These are phyloP conservation scores for Tapirus terrestris DNA, from an alignment of 2,113 vertebrate species.

Conservation along the genomic window DNA sequence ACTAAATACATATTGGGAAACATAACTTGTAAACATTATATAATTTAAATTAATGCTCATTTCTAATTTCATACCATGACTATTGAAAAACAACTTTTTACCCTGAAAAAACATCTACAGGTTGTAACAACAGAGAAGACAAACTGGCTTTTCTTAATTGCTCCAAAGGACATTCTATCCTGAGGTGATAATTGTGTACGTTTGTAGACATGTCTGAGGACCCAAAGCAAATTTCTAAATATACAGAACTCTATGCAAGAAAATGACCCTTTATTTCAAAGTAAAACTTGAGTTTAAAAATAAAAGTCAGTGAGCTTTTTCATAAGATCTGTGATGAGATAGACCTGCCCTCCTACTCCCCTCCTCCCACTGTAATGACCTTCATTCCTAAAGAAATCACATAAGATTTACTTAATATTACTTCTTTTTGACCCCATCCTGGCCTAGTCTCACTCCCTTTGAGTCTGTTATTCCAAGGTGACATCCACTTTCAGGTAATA, in stretches of 20 bases:
- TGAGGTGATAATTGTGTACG: neutral
- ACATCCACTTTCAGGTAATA: neutral
- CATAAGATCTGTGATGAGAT: neutral
- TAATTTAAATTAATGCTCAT: neutral
- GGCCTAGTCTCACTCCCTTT: neutral
- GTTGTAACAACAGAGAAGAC: neutral
- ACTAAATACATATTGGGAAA: constrained; percentile 11
- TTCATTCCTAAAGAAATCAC: neutral
- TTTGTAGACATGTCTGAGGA: neutral
- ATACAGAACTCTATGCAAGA: neutral
- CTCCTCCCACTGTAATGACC: neutral
- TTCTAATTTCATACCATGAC: neutral
- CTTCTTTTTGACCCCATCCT: neutral
- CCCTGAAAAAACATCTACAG: neutral
- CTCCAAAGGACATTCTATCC: neutral
- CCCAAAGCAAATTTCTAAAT: constrained; percentile 46
- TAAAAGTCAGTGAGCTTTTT: neutral
- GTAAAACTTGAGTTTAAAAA: constrained; percentile 46
- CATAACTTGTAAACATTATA: neutral
- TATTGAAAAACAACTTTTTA: neutral
- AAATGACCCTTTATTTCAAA: constrained; percentile 21
- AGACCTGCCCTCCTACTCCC: neutral
- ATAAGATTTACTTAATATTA: neutral
- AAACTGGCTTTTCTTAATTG: constrained; percentile 51
- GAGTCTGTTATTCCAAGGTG: neutral